Base-by-base conservation (phyloP, 2,888 invertebrate genomes). In the Coecobrya sp. region DNA sequence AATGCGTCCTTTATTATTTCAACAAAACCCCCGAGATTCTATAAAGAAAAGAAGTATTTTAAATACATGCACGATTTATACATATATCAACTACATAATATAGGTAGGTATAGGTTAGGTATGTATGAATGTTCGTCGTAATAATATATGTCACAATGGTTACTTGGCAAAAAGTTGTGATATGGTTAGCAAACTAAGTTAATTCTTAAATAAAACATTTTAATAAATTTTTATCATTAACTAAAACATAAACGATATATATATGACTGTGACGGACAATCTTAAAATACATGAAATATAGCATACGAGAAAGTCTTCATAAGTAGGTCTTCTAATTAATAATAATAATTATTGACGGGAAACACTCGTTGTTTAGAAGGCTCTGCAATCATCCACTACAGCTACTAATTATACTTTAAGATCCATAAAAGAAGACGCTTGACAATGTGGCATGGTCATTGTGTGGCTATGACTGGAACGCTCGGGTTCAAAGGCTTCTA, bases 371-470 rank as follows among this genome's bases (percentile, higher is more conserved):
- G 62, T 13, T 62, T 62, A 62, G 19, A 55, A 16, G 55, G 19
- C 55, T 55, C 55, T 5, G n/a, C 16, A 52, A 55, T n/a, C n/a
- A 55, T n/a, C 55, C 13, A n/a, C 16, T 65, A 0, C 8, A n/a
- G n/a, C 19, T 19, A 27, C 10, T 42, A 49, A 45, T 45, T 86
- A 91, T 42, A 86, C 91, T 62, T 91, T 91, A 8, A 91, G 68
- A 42, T 91, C 91, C 91, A 86, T 91, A 79, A 91, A 91, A 3
- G 91, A 91, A 1, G 93, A 91, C 13, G 91, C 70, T 52, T 92
- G 91, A 73, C 93, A 93, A 76, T 91, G 91, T 0, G 93, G 93
- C 42, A 93, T 93, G 16, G 89, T 86, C 86, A 86, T 81, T 22
- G 91, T 91, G 59, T 91, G 91, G 30, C 90, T 91, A 45, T 86